Evolutionary conservation across 2,888 invertebrate genomes (phyloP).

Genomic region (Chrysotoxum bicinctum): DNA sequence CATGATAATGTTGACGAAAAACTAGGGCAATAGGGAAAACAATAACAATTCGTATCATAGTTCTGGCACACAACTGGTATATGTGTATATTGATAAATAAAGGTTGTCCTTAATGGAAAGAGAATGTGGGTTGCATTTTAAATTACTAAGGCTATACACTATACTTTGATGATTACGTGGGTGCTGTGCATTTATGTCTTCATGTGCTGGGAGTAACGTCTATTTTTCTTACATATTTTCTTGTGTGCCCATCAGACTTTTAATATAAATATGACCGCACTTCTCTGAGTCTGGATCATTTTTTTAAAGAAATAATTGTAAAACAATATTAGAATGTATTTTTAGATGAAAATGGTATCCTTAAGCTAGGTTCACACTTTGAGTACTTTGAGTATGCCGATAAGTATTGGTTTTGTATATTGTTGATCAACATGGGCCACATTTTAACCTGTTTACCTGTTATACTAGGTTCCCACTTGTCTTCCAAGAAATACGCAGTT

Average conservation of each 20-base stretch:
- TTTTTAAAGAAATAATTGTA: too few species aligned
- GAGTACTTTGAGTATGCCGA: too few species aligned
- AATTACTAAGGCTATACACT: neutral
- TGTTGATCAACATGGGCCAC: too few species aligned
- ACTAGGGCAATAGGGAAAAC: slow-evolving; percentile 11
- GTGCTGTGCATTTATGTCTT: neutral
- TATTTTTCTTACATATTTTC: neutral
- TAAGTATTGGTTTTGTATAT: too few species aligned
- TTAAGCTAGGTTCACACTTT: too few species aligned
- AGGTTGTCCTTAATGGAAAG: slow-evolving; percentile 1
- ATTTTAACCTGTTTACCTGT: too few species aligned
- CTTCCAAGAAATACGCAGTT: too few species aligned
- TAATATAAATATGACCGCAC: neutral
- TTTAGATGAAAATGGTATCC: too few species aligned
- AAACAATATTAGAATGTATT: too few species aligned
- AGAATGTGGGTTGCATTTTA: slow-evolving; percentile 4
- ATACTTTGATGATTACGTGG: too few species aligned
- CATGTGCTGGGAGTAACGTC: neutral
- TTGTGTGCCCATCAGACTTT: too few species aligned
- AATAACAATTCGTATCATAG: neutral
- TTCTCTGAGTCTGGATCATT: neutral
- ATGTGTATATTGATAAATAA: neutral
- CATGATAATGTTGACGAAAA: neutral
- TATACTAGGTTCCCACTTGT: too few species aligned
- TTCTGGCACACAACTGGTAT: neutral